Evolutionary conservation across 2,888 invertebrate species (phyloP).

Genomic region (Meandrusa payeni): DNA sequence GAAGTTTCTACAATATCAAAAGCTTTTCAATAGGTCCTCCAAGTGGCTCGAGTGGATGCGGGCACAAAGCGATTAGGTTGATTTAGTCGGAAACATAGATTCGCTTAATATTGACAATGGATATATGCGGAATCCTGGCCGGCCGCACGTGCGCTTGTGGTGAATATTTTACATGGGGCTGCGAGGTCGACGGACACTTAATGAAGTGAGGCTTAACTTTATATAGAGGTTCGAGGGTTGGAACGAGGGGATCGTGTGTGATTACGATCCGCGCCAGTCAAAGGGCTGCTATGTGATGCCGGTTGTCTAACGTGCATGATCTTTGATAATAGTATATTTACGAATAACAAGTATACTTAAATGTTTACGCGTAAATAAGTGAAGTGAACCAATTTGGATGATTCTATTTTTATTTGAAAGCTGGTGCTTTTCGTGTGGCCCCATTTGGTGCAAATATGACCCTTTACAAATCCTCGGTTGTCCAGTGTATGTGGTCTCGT

Average conservation of each 20-base stretch:
- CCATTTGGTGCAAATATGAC: too few species aligned
- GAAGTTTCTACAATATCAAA: too few species aligned
- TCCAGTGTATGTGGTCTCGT: too few species aligned
- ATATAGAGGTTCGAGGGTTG: slow-evolving; percentile 16
- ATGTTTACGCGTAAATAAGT: too few species aligned
- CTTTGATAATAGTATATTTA: too few species aligned
- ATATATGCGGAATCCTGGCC: background rate
- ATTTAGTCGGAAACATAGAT: slow-evolving; percentile 14
- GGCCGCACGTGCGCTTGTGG: slow-evolving; percentile 1
- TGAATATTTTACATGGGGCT: slow-evolving; percentile 5
- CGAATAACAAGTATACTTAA: too few species aligned
- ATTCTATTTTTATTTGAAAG: too few species aligned
- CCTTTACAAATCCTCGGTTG: too few species aligned
- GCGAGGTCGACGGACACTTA: slow-evolving; percentile 16
- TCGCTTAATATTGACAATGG: slow-evolving; percentile 17
- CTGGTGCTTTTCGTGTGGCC: too few species aligned
- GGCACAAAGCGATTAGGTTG: slow-evolving; percentile 6
- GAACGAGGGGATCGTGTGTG: slow-evolving; percentile 16
- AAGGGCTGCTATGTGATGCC: slow-evolving; percentile 6
- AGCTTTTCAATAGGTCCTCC: background rate
- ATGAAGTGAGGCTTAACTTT: slow-evolving; percentile 18
- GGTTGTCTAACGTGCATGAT: slow-evolving; percentile 4
- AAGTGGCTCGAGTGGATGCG: background rate
- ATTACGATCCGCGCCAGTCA: slow-evolving; percentile 16
- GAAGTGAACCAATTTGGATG: too few species aligned